Percentiles rank a stretch among this genome's conserved stretches.
These are phyloP conservation scores for Gorilla gorilla DNA, from an alignment of 2,113 vertebrate species.

Conservation along the genomic window DNA sequence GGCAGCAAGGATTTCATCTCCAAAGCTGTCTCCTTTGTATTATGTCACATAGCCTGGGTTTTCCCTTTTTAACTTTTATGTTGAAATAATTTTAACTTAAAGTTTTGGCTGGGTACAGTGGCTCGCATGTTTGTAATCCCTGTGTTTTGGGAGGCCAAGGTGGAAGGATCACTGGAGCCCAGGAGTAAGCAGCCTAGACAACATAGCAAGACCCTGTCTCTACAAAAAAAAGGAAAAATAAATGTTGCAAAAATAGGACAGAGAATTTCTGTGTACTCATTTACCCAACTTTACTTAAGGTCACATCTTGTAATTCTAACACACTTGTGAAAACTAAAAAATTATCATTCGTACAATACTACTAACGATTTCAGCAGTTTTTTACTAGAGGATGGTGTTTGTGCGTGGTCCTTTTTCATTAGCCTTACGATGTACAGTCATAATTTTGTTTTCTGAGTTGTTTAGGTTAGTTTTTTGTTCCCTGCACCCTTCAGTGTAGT, in stretches of 20 bases:
- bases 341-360: not conserved
- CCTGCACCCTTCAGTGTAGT: accelerated
- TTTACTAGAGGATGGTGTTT: not conserved
- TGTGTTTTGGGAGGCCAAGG: no score
- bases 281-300: not conserved
- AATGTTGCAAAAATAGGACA: not conserved
- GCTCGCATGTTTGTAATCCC: no score
- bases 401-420: no score
- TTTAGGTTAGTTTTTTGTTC: not conserved
- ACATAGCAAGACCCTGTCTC: no score
- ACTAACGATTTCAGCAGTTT: not conserved
- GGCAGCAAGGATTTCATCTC: not conserved
- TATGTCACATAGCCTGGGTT: not conserved
- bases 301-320: not conserved
- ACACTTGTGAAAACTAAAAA: not conserved
- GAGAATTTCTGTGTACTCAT: not conserved
- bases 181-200: no score
- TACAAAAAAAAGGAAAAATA: no score
- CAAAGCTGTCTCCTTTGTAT: not conserved
- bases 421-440: accelerated
- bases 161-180: no score
- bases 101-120: not conserved
- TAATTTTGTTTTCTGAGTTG: not conserved
- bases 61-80: not conserved
- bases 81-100: not conserved